Percentiles rank a stretch among this genome's conserved stretches.
phyloP scores from a whole-genome alignment of 1,140 invertebrate genomes.

The Helicoverpa armigera region DNA sequence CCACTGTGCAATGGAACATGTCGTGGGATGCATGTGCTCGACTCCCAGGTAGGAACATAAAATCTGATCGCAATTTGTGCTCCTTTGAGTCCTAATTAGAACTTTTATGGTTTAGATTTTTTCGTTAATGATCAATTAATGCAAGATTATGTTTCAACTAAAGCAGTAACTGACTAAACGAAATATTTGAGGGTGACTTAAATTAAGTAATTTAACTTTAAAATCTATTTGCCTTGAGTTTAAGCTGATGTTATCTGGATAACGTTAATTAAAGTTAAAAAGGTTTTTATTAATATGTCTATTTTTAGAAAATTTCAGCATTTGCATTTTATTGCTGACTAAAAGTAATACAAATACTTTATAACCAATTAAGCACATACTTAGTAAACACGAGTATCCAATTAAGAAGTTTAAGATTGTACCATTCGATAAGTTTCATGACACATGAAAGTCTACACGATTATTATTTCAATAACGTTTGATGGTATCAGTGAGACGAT shows the following conservation, averaged over 20 bases:
- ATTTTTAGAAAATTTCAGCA: not conserved
- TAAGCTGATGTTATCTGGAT: too few species aligned
- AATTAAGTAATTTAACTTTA: too few species aligned
- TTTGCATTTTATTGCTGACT: not conserved
- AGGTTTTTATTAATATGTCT: too few species aligned
- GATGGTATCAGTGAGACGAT: conserved; percentile 74
- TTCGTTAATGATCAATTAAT: too few species aligned
- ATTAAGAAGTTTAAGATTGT: conserved; percentile 20
- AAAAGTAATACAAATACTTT: not conserved
- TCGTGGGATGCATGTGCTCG: conserved; percentile 32
- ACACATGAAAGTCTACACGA: conserved; percentile 43
- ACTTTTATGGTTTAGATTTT: not conserved
- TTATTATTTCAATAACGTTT: conserved; percentile 71
- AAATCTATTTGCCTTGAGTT: too few species aligned
- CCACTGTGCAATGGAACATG: conserved; percentile 26
- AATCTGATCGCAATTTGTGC: not conserved
- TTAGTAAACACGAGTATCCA: conserved; percentile 23
- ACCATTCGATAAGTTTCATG: conserved; percentile 36
- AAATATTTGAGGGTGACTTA: too few species aligned
- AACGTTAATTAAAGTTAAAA: too few species aligned
- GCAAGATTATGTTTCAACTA: too few species aligned
- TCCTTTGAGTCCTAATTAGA: not conserved
- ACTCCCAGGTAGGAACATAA: not conserved
- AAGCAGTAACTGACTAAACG: too few species aligned
- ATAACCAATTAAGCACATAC: conserved; percentile 4